These are phyloP conservation scores for Hippocampus abdominalis DNA, from an alignment of 2,113 vertebrate species.

Conservation along the genomic window DNA sequence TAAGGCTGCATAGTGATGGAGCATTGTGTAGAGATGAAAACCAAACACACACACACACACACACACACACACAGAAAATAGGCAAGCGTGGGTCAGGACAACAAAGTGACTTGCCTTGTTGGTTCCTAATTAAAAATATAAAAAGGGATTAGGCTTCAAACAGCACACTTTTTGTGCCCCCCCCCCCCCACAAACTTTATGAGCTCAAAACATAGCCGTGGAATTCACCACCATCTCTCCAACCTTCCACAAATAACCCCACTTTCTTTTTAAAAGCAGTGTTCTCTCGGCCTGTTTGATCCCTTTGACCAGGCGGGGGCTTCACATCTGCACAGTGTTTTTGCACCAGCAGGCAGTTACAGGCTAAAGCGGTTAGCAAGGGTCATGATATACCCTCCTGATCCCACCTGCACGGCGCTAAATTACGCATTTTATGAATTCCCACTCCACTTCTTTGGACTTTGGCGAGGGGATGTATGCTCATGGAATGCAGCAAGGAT, in stretches of 20 bases:
- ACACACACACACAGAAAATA: constrained; percentile 4
- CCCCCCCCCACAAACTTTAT: neutral
- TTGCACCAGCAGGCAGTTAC: constrained; percentile 95
- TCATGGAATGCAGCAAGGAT: constrained; percentile 43
- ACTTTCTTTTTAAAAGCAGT: constrained; percentile 27
- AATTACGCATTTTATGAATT: constrained; percentile 76
- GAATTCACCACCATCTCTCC: constrained; percentile 18
- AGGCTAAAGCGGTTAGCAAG: constrained; percentile 82
- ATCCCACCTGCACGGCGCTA: constrained; percentile 65
- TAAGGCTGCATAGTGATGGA: too few relatives aligned
- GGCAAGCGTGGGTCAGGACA: constrained; percentile 56
- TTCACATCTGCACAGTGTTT: constrained; percentile 95
- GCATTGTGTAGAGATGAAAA: too few relatives aligned
- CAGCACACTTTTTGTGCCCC: constrained; percentile 37
- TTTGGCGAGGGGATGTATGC: constrained; percentile 40
- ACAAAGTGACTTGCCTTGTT: constrained; percentile 61
- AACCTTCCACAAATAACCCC: constrained; percentile 79
- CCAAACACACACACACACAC: too few relatives aligned
- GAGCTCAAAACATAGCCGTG: constrained; percentile 67
- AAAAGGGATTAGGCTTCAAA: constrained; percentile 72
- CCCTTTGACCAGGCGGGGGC: constrained; percentile 81
- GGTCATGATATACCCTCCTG: constrained; percentile 83
- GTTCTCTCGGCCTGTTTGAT: constrained; percentile 88
- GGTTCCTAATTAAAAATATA: constrained; percentile 71
- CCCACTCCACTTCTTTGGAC: constrained; percentile 55